Evolutionary conservation across 2,888 invertebrate species (phyloP), one percentile per base, ranked within the genome.

Genomic region (Nezara viridula): DNA sequence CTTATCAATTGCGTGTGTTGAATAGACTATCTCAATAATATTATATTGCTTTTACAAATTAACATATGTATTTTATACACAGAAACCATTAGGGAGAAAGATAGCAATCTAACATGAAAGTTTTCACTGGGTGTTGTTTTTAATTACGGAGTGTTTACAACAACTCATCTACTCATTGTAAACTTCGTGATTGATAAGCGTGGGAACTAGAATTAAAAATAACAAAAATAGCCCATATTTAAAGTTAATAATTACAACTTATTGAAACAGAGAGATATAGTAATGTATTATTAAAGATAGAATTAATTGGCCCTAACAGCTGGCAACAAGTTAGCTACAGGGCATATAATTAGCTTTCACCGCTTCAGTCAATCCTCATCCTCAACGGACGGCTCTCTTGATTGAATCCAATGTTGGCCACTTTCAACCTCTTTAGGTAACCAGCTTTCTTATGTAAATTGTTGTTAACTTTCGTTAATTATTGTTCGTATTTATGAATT

Each of bases 271-370:
- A 19, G 32, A 73, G 32, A 73, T 37, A 37, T 7, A 6, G 6
- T 66, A 66, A 1, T 27, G 16, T 60, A 60, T 19, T 27, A 60
- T 27, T 32, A 66, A 66, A 6, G 32, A 66, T 19, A 19, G 19
- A 73, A 73, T 37, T 73, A 73, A 37, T 21, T 60, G 14, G n/a
- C 19, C 27, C 5, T n/a, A 44, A 44, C 55, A 1, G 24, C 24
- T 24, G 55, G 55, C 27, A 60, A 27, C 27, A 60, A 27, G 27
- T 60, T 60, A 27, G n/a, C 27, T 60, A 27, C 60, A 27, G 27
- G 27, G 32, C 37, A 73, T 37, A 32, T 73, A 73, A 73, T 73
- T 73, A 21, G 66, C 66, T 73, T 73, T 73, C 66, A 37, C 66
- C 66, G 3, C 66, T 73, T 21, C 32, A 21, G 66, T 32, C 60